Evolutionary conservation across 2,797 vertebrate genomes (phyloP), one percentile per base, ranked within the genome.

Genomic region (Chiroxiphia lanceolata): DNA sequence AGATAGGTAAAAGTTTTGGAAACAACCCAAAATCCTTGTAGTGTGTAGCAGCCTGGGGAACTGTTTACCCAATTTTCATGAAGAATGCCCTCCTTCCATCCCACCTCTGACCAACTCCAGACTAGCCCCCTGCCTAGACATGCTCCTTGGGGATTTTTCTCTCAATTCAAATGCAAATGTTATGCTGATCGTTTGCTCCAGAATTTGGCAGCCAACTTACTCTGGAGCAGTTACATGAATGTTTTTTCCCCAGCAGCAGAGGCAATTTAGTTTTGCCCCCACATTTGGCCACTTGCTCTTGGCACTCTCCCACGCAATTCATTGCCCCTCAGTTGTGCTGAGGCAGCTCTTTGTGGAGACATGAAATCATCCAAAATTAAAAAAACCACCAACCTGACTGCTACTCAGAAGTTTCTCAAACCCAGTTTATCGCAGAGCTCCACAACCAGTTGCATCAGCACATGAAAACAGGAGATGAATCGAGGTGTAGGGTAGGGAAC

Each of bases 61-160:
- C 67, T 85, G 83, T 93, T 95, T 93, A 93, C 90, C 67, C 81
- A 87, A 38, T 90, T 89, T 84, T 89, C 83, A 45, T 77, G 83
- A 89, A 93, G 94, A 95, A 89, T 92, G 74, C 88, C 83, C 92
- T 96, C 70, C 92, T 97, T 95, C 96, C 80, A 89, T 94, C 92
- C 90, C 92, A 96, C 77, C 83, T 96, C 88, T 95, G 96, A 95
- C 96, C 96, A 97, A 77, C 92, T 94, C 81, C 64, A 96, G 93
- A 87, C 90, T 92, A 95, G 48, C 70, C 83, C 96, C 94, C 83
- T 96, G 96, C 94, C 92, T 70, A 87, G 90, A 74, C 96, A 70
- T 9, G 95, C 86, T 96, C 26, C 33, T 42, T 92, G 94, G 95
- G 96, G 95, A 96, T 95, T 97, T 97, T 96, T 72, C 83, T 70